Conservation (phyloP, 2,888 invertebrate species). For the Miltochrista miniata region DNA sequence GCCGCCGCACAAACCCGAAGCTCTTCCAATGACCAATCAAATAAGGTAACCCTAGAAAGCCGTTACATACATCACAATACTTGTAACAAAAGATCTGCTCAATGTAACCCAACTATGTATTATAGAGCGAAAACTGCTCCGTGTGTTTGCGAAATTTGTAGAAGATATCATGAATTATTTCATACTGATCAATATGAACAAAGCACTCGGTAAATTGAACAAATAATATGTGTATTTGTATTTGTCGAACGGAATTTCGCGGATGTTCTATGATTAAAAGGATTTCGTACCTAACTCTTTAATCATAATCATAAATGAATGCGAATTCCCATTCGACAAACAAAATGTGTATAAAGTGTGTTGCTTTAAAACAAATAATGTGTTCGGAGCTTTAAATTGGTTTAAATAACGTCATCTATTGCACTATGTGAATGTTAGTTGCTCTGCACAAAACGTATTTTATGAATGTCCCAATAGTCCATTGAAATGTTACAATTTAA, state of each 20-base stretch:
- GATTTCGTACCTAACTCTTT: too few species aligned
- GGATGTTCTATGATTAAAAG: too few species aligned
- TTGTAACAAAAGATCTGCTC: slow-evolving; percentile 6
- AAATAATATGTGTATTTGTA: neutral
- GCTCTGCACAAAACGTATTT: too few species aligned
- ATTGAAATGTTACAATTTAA: too few species aligned
- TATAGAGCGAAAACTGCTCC: slow-evolving; percentile 37
- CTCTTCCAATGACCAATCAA: slow-evolving; percentile 36
- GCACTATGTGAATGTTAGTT: too few species aligned
- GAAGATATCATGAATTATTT: slow-evolving; percentile 68
- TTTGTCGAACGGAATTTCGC: too few species aligned
- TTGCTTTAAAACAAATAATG: too few species aligned
- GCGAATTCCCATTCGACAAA: too few species aligned
- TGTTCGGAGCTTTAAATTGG: neutral
- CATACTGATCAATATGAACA: slow-evolving; percentile 33
- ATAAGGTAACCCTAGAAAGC: slow-evolving; percentile 62
- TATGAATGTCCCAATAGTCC: too few species aligned
- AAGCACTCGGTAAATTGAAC: neutral
- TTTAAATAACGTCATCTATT: neutral
- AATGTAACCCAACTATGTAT: slow-evolving; percentile 17
- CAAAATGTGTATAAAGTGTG: too few species aligned
- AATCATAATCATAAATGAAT: too few species aligned
- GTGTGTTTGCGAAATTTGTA: slow-evolving; percentile 73
- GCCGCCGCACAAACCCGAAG: neutral
- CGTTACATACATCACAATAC: slow-evolving; percentile 50